A percentile compares a stretch with the other conserved stretches of the same genome.
These are phyloP conservation scores for Acrocephalus scirpaceus DNA, from an alignment of 2,797 vertebrate species.

Conservation along the genomic window DNA sequence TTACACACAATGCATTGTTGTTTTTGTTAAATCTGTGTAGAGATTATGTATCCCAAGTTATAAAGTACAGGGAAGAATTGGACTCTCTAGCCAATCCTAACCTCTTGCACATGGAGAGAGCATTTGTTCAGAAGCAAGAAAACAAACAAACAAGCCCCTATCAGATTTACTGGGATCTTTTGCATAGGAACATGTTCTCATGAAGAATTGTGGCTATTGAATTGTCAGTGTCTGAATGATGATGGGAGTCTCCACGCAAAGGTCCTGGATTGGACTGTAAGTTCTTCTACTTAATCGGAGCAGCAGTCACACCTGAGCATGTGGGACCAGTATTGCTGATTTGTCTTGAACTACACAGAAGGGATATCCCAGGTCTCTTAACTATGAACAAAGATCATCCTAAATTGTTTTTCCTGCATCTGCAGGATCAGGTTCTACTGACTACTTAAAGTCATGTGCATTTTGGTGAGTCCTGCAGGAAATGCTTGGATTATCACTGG, in stretches of 20 bases:
- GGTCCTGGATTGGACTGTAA: neutral
- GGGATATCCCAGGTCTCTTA: neutral
- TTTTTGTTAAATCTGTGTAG: neutral
- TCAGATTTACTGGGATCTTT: neutral
- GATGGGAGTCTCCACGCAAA: rapidly evolving
- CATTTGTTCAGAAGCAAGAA: neutral
- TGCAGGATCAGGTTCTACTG: neutral
- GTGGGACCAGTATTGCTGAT: neutral
- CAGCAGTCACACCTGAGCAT: neutral
- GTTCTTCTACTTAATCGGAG: neutral
- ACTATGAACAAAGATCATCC: neutral
- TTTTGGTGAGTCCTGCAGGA: neutral
- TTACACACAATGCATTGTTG: neutral
- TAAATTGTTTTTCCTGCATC: neutral
- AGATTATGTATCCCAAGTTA: neutral
- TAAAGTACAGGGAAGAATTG: neutral
- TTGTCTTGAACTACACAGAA: neutral
- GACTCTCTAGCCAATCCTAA: neutral
- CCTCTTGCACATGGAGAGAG: rapidly evolving
- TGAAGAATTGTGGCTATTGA: neutral
- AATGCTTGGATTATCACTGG: neutral
- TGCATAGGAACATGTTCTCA: neutral
- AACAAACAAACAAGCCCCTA: neutral
- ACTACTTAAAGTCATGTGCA: neutral
- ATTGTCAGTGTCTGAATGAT: neutral